These are phyloP conservation scores for Dolichopus griseipennis DNA, from an alignment of 2,888 invertebrate genomes.

Conservation along the genomic window DNA sequence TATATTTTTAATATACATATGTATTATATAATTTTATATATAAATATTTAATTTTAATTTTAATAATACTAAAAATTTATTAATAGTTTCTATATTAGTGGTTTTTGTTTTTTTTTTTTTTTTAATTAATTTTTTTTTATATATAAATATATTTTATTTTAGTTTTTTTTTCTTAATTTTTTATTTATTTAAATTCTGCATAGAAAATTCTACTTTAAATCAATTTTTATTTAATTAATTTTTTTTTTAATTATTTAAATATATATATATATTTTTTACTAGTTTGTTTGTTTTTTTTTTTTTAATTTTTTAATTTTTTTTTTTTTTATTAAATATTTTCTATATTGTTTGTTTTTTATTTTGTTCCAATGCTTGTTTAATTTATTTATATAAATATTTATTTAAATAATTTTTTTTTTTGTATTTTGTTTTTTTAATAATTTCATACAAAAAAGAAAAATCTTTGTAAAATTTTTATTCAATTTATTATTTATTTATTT, in stretches of 20 bases:
- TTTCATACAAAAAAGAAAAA: not conserved
- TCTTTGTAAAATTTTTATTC: constrained; percentile 2
- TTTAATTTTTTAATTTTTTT: no score
- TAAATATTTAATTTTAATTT: not conserved
- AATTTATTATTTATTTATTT: no score
- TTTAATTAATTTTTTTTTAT: not conserved
- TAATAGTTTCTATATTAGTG: not conserved
- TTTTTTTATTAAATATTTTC: not conserved
- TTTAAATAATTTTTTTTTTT: not conserved
- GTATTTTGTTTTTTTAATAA: not conserved
- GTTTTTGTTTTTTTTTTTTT: not conserved
- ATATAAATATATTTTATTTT: not conserved
- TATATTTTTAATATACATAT: not conserved
- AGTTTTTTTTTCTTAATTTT: not conserved
- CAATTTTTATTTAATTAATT: not conserved
- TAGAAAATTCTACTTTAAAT: not conserved
- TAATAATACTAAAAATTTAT: constrained; percentile 2
- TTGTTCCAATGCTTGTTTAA: not conserved
- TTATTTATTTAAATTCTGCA: not conserved
- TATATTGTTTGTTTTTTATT: not conserved
- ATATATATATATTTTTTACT: not conserved
- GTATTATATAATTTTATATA: no score
- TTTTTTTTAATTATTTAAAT: not conserved
- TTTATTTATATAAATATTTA: not conserved
- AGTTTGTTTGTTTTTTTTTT: not conserved